phyloP scores from a whole-genome alignment of 2,888 invertebrate genomes.

The Teleogryllus oceanicus region DNA sequence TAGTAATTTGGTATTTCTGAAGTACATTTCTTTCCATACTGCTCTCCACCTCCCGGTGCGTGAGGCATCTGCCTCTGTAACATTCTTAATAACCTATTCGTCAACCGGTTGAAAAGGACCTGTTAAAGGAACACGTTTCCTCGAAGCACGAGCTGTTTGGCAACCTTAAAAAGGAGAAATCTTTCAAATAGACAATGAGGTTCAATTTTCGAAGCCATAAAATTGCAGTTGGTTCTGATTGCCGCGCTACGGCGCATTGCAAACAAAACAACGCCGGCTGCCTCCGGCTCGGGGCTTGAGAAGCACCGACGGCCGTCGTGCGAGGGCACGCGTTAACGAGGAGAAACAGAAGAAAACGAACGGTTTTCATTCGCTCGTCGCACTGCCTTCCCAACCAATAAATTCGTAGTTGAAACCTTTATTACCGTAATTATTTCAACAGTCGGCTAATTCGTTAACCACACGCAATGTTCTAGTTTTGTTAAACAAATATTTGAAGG shows the following conservation, averaged over 20 bases:
- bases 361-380: not conserved
- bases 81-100: too few species aligned
- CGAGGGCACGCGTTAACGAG: not conserved
- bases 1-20: too few species aligned
- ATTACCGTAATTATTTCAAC: conserved; percentile 9
- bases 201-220: not conserved
- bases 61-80: too few species aligned
- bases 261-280: too few species aligned
- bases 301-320: too few species aligned
- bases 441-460: conserved; percentile 18
- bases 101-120: too few species aligned
- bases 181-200: conserved; percentile 18
- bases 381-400: not conserved
- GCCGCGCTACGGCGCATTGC: not conserved
- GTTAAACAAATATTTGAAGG: conserved; percentile 18
- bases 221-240: not conserved
- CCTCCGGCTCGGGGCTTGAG: too few species aligned
- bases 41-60: too few species aligned
- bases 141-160: too few species aligned
- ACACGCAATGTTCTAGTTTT: conserved; percentile 10
- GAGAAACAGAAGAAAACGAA: conserved; percentile 9
- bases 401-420: not conserved
- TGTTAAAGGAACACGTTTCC: too few species aligned
- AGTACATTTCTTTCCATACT: too few species aligned
- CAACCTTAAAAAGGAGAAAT: not conserved